phyloP scores from a whole-genome alignment of 2,888 invertebrate genomes.

The Idaea straminata region DNA sequence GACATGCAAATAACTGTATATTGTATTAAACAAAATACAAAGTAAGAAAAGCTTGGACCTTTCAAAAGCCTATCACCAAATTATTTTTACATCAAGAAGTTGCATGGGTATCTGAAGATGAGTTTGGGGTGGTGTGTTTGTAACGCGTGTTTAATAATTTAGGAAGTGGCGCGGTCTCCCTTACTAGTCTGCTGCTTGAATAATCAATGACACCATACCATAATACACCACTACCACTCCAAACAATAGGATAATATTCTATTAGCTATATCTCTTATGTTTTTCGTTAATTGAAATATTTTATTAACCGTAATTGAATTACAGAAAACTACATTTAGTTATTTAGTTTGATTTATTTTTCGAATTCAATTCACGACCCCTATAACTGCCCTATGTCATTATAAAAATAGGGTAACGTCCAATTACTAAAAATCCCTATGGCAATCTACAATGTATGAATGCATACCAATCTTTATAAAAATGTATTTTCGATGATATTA shows the following conservation, averaged over 20 bases:
- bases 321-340: neutral
- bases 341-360: slow-evolving; percentile 59
- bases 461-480: neutral
- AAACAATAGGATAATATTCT: neutral
- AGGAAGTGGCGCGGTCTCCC: slow-evolving; percentile 61
- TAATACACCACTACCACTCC: neutral
- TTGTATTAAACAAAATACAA: neutral
- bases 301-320: neutral
- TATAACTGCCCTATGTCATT: neutral
- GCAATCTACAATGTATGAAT: slow-evolving; percentile 12
- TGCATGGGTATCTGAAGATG: slow-evolving; percentile 55
- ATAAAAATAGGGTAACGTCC: neutral
- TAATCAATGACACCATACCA: slow-evolving; percentile 72
- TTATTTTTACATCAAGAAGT: slow-evolving; percentile 58
- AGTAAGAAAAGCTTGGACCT: slow-evolving; percentile 23
- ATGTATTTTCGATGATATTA: neutral
- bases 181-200: slow-evolving; percentile 62
- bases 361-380: neutral
- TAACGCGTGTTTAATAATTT: slow-evolving; percentile 78
- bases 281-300: neutral
- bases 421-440: neutral
- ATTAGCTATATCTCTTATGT: neutral
- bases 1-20: too few species aligned
- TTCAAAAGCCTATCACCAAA: slow-evolving; percentile 37
- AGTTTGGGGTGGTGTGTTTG: slow-evolving; percentile 66